Percentiles rank a stretch among this genome's conserved stretches.
phyloP scores from a whole-genome alignment of 2,888 invertebrate genomes.

The Catocala sponsa region DNA sequence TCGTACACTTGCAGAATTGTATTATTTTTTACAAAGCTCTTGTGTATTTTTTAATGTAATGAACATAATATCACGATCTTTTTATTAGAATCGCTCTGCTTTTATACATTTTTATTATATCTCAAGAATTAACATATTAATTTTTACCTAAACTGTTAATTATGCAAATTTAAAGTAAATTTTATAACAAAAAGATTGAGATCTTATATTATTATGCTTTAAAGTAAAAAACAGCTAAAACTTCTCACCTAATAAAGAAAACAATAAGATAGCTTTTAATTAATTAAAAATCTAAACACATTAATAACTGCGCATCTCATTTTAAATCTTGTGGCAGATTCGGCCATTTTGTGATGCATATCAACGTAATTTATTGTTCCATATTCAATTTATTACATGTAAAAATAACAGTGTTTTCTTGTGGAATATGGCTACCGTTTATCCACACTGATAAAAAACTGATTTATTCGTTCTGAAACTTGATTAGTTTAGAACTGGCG shows the following conservation, averaged over 20 bases:
- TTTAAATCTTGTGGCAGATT: conserved; percentile 9
- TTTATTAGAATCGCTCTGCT: too few species aligned
- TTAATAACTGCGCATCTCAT: conserved; percentile 12
- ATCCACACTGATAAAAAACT: conserved; percentile 15
- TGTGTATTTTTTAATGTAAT: too few species aligned
- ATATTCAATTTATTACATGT: conserved; percentile 33
- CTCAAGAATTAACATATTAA: too few species aligned
- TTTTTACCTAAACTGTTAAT: too few species aligned
- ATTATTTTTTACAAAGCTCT: too few species aligned
- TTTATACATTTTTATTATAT: too few species aligned
- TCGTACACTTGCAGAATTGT: background rate
- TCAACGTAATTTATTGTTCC: conserved; percentile 37
- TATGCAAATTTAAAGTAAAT: too few species aligned
- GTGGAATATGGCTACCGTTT: conserved; percentile 42
- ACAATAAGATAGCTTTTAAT: background rate
- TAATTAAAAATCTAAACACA: conserved; percentile 6
- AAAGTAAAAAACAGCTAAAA: too few species aligned
- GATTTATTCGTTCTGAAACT: conserved; percentile 31
- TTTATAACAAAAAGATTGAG: too few species aligned
- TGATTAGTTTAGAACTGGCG: background rate
- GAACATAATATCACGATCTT: too few species aligned
- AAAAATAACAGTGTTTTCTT: conserved; percentile 35
- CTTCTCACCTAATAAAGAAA: conserved; percentile 2
- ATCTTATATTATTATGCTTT: too few species aligned
- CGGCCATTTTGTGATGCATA: conserved; percentile 20